phyloP scores from a whole-genome alignment of 1,140 invertebrate species.

The Trachymyrmex cornetzi region DNA sequence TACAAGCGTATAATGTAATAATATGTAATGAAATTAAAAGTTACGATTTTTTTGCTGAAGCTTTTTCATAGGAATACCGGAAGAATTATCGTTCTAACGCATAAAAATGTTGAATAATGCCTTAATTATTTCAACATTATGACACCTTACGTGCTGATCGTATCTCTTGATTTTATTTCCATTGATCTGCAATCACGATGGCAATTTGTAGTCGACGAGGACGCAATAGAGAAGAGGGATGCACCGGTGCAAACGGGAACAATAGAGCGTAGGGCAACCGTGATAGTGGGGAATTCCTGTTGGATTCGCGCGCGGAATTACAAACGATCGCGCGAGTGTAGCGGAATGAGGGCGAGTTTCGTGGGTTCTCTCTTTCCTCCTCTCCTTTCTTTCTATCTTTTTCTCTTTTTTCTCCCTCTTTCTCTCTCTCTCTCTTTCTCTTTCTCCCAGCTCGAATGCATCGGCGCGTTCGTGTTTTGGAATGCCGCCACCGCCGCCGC shows the following conservation, averaged over 20 bases:
- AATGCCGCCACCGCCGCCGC: slow-evolving; percentile 67
- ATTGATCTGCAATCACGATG: not conserved
- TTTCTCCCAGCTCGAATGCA: slow-evolving; percentile 33
- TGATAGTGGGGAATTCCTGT: slow-evolving; percentile 55
- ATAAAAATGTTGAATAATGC: not conserved
- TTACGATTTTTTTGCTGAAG: not conserved
- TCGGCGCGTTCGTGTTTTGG: slow-evolving; percentile 66
- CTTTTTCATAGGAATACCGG: too few species aligned
- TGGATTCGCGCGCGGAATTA: slow-evolving; percentile 65
- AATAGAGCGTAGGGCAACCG: slow-evolving; percentile 18
- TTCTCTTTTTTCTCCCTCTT: not conserved
- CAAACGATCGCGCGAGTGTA: slow-evolving; percentile 65
- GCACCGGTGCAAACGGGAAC: slow-evolving; percentile 22
- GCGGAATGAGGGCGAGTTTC: slow-evolving; percentile 63
- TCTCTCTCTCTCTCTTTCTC: slow-evolving; percentile 3
- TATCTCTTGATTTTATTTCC: not conserved
- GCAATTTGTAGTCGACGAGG: slow-evolving; percentile 43
- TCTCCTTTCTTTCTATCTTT: not conserved
- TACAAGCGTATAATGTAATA: not conserved
- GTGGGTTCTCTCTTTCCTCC: not conserved
- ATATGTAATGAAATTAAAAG: not conserved
- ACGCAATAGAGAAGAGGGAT: not conserved
- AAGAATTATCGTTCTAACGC: not conserved
- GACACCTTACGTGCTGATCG: not conserved
- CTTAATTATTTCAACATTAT: not conserved